Base-by-base conservation (phyloP, 2,888 invertebrate species). In the Napeogenes inachia region DNA sequence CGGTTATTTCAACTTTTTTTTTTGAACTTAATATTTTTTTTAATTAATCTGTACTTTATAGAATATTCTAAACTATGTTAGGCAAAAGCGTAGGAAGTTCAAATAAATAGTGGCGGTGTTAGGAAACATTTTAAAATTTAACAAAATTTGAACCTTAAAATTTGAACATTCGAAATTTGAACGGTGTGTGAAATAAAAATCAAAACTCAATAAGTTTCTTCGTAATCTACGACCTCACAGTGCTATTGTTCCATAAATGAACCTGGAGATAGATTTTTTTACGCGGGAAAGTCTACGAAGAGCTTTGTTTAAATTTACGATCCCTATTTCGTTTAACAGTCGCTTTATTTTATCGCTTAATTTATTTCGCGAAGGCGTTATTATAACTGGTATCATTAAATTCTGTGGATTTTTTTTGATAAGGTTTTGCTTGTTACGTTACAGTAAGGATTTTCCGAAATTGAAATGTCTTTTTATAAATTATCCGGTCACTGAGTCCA, bases 381-480 rank as follows among this genome's bases (percentile, higher is more conserved):
- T 68, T 70, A 69, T 72, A 72, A 73, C 71, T 71, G 71, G 65
- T 66, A 65, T 63, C 68, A 68, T 72, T 70, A 69, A 68, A 69
- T 71, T 66, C 35, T 62, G 12, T 61, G 53, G 58, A 46, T 62
- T 60, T 62, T 35, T 62, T 60, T 54, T 42, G 66, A 66, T 66
- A 62, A 60, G 60, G 46, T 57, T 60, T 60, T 30, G 50, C 50
- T 50, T 30, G 21, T 21, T 50, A 10, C 12, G 4, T 50, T 35
- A 35, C 8, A n/a, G 35, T 21, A 35, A 35, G 33, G 54, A 33
- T 35, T 13, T 13, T 32, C 54, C 4, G 33, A 38, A 35, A 33
- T 55, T 42, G 42, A 42, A 42, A 42, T 42, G 5, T 10, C 42
- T 6, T 42, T 42, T 42, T 42, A 42, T 42, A 42, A 42, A 42